These are phyloP conservation scores for Sciurus niger DNA, from an alignment of 2,113 vertebrate genomes.

Conservation along the genomic window DNA sequence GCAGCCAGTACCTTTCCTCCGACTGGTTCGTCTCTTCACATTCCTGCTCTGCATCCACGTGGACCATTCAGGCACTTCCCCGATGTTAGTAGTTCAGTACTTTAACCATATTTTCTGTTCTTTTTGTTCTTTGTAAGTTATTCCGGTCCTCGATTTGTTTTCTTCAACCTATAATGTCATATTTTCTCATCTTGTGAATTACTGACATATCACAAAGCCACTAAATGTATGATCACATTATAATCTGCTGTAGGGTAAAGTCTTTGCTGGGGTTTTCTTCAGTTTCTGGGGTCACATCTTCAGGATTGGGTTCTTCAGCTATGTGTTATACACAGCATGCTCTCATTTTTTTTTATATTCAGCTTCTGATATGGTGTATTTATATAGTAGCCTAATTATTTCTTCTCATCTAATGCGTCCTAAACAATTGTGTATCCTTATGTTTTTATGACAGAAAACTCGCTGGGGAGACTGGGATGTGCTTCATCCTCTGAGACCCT, in stretches of 20 bases:
- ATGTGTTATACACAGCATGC: not conserved
- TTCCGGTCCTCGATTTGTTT: not conserved
- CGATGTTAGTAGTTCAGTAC: not conserved
- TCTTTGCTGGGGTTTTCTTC: not conserved
- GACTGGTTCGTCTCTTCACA: not conserved
- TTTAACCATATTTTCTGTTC: not conserved
- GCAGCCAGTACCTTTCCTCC: not conserved
- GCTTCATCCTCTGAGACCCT: not conserved
- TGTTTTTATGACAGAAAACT: not conserved
- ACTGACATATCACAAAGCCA: not conserved
- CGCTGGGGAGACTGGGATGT: not conserved
- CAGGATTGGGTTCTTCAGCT: not conserved
- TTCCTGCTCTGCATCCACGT: not conserved
- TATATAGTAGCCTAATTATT: not conserved
- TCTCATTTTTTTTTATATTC: not conserved
- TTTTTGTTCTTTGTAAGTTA: not conserved
- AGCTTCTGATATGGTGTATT: not conserved
- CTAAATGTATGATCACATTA: too few relatives aligned
- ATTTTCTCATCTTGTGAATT: not conserved
- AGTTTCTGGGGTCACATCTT: not conserved
- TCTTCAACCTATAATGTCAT: not conserved
- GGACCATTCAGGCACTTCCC: not conserved
- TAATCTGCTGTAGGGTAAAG: not conserved
- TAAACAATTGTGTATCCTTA: not conserved
- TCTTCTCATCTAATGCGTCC: not conserved